Evolutionary conservation across 2,888 invertebrate genomes (phyloP), one percentile per base, ranked within the genome.

Genomic region (Polydrusus cervinus): DNA sequence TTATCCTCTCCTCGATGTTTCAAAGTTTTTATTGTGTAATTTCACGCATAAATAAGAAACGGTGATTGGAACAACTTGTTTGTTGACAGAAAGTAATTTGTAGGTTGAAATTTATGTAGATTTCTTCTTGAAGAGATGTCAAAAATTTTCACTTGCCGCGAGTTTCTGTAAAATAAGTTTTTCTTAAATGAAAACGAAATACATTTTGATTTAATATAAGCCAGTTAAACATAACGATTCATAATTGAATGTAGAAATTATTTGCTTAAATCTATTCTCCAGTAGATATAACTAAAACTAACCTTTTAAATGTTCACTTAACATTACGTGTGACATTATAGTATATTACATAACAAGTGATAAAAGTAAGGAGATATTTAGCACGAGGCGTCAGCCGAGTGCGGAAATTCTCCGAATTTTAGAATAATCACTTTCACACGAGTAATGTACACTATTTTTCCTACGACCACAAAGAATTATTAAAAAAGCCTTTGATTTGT

Each of bases 1-100:
- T 51, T 51, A 20, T 51, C 51, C 10, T 18, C 16, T 20, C 0
- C 6, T 1, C n/a, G n/a, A 25, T 9, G 11, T 53, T 53, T 11
- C 25, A 3, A 55, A 55, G 55, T 30, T 55, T 55, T 55, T 55
- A 30, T 20, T 20, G 9, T 51, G 16, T 10, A 51, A 51, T 51
- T 51, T 51, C 16, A 5, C 51, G 16, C 20, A 49, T 49, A 49
- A 49, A 51, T 51, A 51, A 20, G 20, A 51, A 51, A 20, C 13
- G 10, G 18, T 11, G 51, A 51, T 51, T 51, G 18, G 3, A 20
- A 11, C 51, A 51, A 18, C 51, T 20, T 51, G 51, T 51, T 51
- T 11, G 51, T 20, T 51, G 18, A 20, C 18, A 11, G 18, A 51
- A 51, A 20, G 16, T 51, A 55, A 55, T 55, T 55, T 55, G 30